Base-by-base conservation (phyloP, 2,888 invertebrate genomes). In the Orchesellides sinensis region DNA sequence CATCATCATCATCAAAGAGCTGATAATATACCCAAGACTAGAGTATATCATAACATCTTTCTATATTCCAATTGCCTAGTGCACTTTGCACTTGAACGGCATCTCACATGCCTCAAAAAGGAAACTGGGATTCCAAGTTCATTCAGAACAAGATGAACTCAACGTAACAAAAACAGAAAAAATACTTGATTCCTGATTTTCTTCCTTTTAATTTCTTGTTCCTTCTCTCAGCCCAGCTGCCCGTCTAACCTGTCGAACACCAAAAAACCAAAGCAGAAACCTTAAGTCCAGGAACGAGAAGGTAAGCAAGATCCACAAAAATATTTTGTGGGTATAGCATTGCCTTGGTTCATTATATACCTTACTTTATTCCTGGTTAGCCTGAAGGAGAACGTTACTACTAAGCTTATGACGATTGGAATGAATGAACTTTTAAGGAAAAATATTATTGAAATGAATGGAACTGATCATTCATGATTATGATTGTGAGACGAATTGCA, bases 141-240 rank as follows among this genome's bases (percentile, higher is more conserved):
- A 79, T 79, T 79, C 45, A 40, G 68, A 59, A 66, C 23, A 68
- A 74, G 17, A 21, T 10, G 56, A 32, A n/a, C n/a, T n/a, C n/a
- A n/a, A n/a, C n/a, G n/a, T n/a, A n/a, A 52, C 32, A 23, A 52
- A 49, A 23, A 69, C 17, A 40, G 63, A 59, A 21, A 73, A 73
- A 81, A 74, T 72, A 80, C 80, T 80, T 80, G 80, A 80, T 81
- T 81, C 74, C 80, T 80, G 80, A 80, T 81, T 74, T 81, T 81
- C 63, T 68, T 68, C 81, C 74, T 74, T 81, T 59, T 68, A n/a
- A n/a, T 66, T 78, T 69, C 63, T 63, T 49, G 63, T 78, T 59
- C 69, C 69, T 54, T 75, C 49, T 66, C 47, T 17, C 27, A 14
- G 5, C 61, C 40, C 79, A 79, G 79, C 80, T 80, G 80, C 81